Percentiles rank a stretch among this genome's conserved stretches.
phyloP scores from a whole-genome alignment of 2,888 invertebrate species.

The Electrophaes corylata region DNA sequence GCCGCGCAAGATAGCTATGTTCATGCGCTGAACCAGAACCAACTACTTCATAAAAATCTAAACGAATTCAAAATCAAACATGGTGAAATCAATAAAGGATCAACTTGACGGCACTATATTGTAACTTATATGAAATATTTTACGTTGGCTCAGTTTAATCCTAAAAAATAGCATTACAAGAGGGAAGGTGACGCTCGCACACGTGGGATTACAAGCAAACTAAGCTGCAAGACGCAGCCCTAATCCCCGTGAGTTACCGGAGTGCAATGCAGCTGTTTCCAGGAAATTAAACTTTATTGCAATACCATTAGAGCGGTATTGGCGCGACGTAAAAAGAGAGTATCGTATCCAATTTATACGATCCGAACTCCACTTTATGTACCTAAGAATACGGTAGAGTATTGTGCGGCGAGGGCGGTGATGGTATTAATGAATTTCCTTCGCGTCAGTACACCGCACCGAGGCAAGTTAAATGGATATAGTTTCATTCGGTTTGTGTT shows the following conservation, averaged over 20 bases:
- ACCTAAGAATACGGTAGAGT: conserved; percentile 11
- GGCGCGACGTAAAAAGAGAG: conserved; percentile 13
- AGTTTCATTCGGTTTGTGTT: conserved; percentile 42
- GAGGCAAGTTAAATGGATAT: conserved; percentile 47
- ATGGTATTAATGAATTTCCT: conserved; percentile 44
- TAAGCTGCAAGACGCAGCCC: conserved; percentile 27
- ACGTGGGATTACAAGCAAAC: conserved; percentile 17
- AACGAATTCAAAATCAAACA: no score
- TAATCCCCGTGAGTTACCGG: conserved; percentile 23
- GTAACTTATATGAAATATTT: no score
- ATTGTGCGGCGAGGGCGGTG: conserved; percentile 17
- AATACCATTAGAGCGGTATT: conserved; percentile 23
- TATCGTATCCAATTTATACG: conserved; percentile 1
- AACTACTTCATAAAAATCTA: no score
- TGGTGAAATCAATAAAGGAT: no score
- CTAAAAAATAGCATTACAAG: not conserved
- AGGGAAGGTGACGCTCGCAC: not conserved
- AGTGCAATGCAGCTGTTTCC: conserved; percentile 23
- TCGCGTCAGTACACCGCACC: conserved; percentile 10
- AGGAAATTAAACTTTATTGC: conserved; percentile 27
- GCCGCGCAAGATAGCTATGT: no score
- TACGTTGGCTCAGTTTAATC: not conserved
- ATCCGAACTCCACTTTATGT: conserved; percentile 15
- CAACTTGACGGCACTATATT: no score
- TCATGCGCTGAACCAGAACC: no score